phyloP scores from a whole-genome alignment of 1,140 invertebrate genomes.

The Eciton burchellii region DNA sequence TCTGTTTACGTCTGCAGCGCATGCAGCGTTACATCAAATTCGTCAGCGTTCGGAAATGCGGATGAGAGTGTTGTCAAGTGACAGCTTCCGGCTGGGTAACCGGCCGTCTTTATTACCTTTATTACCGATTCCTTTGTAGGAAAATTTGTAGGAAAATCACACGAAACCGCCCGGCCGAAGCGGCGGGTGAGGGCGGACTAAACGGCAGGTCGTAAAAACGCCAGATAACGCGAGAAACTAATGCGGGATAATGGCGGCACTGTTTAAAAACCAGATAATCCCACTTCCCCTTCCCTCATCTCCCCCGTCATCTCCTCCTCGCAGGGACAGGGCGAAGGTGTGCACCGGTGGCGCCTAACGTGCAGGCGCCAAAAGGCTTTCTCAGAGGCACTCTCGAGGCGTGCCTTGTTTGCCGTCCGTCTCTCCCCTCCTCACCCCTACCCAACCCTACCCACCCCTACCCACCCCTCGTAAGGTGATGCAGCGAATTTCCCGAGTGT shows the following conservation, averaged over 20 bases:
- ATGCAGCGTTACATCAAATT: no score
- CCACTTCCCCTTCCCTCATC: background rate
- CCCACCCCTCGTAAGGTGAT: slow-evolving; percentile 67
- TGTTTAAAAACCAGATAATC: slow-evolving; percentile 57
- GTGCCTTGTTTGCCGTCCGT: slow-evolving; percentile 71
- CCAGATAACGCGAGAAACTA: slow-evolving; percentile 6
- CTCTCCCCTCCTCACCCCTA: no score
- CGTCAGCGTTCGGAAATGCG: no score
- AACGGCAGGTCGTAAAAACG: slow-evolving; percentile 12
- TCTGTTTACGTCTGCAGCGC: no score
- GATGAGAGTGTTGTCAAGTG: background rate
- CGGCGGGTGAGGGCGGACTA: slow-evolving; percentile 24
- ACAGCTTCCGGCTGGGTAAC: background rate
- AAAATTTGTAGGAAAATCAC: background rate
- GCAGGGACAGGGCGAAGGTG: no score
- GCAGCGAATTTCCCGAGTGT: slow-evolving; percentile 76
- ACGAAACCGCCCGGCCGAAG: background rate
- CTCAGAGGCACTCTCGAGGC: slow-evolving; percentile 72
- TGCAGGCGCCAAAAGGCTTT: slow-evolving; percentile 60
- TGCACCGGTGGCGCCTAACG: slow-evolving; percentile 54
- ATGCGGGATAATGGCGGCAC: slow-evolving; percentile 40
- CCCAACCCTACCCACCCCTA: no score
- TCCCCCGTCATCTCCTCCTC: no score
- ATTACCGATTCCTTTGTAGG: background rate
- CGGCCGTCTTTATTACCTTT: background rate